A percentile compares a stretch with the other conserved stretches of the same genome.
These are phyloP conservation scores for Neolamprologus cancellatus DNA, from an alignment of 2,113 vertebrate genomes.

Conservation along the genomic window DNA sequence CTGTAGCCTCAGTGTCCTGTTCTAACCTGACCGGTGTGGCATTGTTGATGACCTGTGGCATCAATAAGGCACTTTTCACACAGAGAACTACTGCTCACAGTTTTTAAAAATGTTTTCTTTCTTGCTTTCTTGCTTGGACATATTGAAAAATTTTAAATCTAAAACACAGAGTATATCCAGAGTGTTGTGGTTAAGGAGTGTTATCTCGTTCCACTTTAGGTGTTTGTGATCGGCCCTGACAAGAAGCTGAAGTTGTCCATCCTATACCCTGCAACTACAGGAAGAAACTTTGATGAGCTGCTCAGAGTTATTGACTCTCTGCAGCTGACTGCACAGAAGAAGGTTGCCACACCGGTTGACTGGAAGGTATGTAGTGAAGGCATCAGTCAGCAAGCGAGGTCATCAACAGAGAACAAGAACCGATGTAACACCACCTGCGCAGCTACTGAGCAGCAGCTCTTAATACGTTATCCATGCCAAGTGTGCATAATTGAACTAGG, in stretches of 20 bases:
- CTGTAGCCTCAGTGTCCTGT: not conserved
- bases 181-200: not conserved
- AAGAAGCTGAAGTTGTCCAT: conserved; percentile 96
- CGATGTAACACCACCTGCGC: not conserved
- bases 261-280: conserved; percentile 94
- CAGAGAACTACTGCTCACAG: not conserved
- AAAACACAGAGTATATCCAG: not conserved
- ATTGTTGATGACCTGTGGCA: not conserved
- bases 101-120: not conserved
- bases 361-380: conserved; percentile 81
- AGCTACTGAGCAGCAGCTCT: not conserved
- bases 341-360: conserved; percentile 91
- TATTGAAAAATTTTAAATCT: fast-evolving
- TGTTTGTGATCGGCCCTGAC: conserved; percentile 92
- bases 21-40: not conserved
- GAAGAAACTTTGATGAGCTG: conserved; percentile 94
- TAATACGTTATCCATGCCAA: not conserved
- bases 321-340: conserved; percentile 88
- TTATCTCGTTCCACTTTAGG: conserved; percentile 63
- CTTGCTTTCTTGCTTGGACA: not conserved
- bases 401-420: not conserved
- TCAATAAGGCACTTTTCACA: not conserved
- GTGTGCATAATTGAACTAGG: not conserved
- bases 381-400: not conserved
- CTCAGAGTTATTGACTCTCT: conserved; percentile 89